phyloP scores from a whole-genome alignment of 1,140 invertebrate species.

The Drosophila sucinea region DNA sequence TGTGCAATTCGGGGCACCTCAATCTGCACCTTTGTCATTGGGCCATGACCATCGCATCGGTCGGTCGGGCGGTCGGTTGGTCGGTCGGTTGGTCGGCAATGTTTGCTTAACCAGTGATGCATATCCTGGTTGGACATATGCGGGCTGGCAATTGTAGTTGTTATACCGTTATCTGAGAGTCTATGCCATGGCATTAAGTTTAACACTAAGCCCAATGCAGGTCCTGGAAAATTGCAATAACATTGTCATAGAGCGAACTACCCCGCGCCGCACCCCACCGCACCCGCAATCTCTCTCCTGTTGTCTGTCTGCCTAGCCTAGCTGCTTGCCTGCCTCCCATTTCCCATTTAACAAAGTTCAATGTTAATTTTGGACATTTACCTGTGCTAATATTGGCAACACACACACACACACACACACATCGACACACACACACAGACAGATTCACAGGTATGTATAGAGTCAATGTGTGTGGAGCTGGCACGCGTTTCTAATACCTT shows the following conservation, averaged over 20 bases:
- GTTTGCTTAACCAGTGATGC: conserved; percentile 71
- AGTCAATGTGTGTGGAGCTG: conserved; percentile 18
- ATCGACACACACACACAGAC: conserved; percentile 38
- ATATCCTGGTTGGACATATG: conserved; percentile 41
- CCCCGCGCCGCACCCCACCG: not conserved
- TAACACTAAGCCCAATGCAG: conserved; percentile 59
- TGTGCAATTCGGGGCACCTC: not conserved
- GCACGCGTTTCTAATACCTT: conserved; percentile 40
- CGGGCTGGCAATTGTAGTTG: conserved; percentile 47
- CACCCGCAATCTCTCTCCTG: conserved; percentile 12
- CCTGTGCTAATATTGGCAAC: conserved; percentile 73
- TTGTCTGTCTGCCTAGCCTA: conserved; percentile 13
- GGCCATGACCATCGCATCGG: not conserved
- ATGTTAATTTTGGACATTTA: conserved; percentile 81
- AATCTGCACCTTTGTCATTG: conserved; percentile 7
- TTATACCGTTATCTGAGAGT: conserved; percentile 51
- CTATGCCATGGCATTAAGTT: conserved; percentile 55
- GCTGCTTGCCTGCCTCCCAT: conserved; percentile 32
- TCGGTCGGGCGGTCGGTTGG: not conserved
- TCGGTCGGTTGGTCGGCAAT: conserved; percentile 14
- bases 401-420: conserved; percentile 42
- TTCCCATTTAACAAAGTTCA: conserved; percentile 64
- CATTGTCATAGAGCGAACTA: conserved; percentile 56
- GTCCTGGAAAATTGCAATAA: conserved; percentile 75
- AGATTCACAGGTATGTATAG: not conserved